Base-by-base conservation (phyloP, 1,140 invertebrate species). In the Cotesia typhae region DNA sequence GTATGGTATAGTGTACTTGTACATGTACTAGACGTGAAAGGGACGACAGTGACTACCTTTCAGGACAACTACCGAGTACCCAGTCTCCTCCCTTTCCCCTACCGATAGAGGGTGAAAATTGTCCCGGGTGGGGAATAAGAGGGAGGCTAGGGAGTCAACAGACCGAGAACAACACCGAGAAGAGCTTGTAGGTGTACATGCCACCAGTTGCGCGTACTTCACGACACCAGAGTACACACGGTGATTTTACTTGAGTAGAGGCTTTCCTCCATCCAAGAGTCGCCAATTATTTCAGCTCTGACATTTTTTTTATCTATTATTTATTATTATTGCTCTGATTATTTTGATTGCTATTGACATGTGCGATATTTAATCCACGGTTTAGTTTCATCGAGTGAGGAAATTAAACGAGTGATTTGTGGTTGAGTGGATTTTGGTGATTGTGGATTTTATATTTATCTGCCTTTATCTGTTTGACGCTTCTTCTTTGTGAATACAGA, bases 131-230 rank as follows among this genome's bases (percentile, higher is more conserved):
- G 64, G 64, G 64, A 52, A 47, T 47, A 47, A n/a, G 64, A 51
- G 41, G 47, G 47, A 66, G 38, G 36, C 20, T 51, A 14, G 53
- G 53, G 53, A 55, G 53, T 55, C 10, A 52, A 66, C 5, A 38
- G 64, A 20, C 41, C 9, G 14, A 14, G 17, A 41, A 28, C 28
- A 28, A 28, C 28, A 28, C 28, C 28, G 28, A 28, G 28, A 28
- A 28, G 28, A 28, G 28, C 28, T 28, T 66, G 64, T 66, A 66
- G 64, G 64, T 66, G 64, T 66, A 66, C 47, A 14, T 66, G 41
- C 64, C 64, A 66, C 64, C 64, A 66, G 64, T 66, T 66, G 64
- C 64, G 64, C 64, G 41, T 52, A 66, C 64, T 66, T 66, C 41
- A 66, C 51, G 47, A 14, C 10, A 66, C 38, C 52, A 41, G 20